Evolutionary conservation across 2,113 vertebrate genomes (phyloP), one percentile per base, ranked within the genome.

Genomic region (Phycodurus eques): DNA sequence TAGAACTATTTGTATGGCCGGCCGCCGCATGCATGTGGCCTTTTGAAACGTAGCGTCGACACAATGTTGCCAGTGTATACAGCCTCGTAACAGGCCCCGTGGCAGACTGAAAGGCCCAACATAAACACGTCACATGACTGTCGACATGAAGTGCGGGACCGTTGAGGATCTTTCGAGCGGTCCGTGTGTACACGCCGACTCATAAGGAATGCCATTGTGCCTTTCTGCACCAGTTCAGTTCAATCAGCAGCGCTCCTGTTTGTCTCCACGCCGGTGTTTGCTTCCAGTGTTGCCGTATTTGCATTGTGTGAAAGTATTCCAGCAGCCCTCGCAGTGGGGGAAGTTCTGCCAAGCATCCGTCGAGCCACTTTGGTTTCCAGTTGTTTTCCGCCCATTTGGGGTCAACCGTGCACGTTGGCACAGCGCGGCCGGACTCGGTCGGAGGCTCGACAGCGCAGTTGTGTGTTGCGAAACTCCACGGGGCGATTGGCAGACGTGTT

Each of bases 401-500:
- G 78, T 84, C 82, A 79, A 27, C 35, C 22, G 72, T 76, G 78
- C 68, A 72, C 44, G 57, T 67, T 82, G 81, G 78, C 85, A 85
- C 85, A 84, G 75, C 67, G 75, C 60, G 44, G 46, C 8, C 11
- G 80, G 78, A 77, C 81, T 70, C 63, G 57, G 70, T 77, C 71
- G 72, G 68, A 78, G 67, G 70, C 63, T 81, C 72, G 68, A 67
- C 75, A 72, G 70, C 5, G 33, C 71, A 72, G 74, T 75, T 71
- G 74, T 60, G 73, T 74, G 80, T 87, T 76, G 81, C 68, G 82
- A 60, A 83, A 84, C 76, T 84, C 86, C 39, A 71, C 65, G 19
- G 83, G 80, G 81, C 71, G 64, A 82, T 76, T 82, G 85, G 79
- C 81, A 86, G 81, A 80, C 73, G 68, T 71, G 75, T 78, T 76